These are phyloP conservation scores for Campoletis raptor DNA, from an alignment of 2,888 invertebrate species.

Conservation along the genomic window DNA sequence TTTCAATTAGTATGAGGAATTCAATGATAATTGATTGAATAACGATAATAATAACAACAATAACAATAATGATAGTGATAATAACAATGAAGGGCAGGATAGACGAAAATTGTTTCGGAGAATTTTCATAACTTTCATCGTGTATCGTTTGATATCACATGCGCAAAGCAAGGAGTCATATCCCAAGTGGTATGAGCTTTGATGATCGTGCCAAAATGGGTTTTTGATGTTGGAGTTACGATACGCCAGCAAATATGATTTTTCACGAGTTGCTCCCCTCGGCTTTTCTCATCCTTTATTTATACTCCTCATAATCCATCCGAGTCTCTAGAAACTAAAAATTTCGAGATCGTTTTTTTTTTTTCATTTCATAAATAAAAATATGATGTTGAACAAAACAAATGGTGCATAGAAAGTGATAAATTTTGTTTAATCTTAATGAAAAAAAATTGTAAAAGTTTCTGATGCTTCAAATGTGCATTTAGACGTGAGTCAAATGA, in stretches of 20 bases:
- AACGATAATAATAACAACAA: background rate
- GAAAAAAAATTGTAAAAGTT: background rate
- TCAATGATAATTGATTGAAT: background rate
- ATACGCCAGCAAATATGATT: constrained; percentile 38
- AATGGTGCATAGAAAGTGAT: background rate
- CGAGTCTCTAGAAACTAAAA: background rate
- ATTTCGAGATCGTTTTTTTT: background rate
- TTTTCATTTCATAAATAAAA: constrained; percentile 16
- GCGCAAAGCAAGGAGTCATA: constrained; percentile 2
- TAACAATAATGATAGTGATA: background rate
- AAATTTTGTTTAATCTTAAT: background rate
- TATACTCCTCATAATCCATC: constrained; percentile 24
- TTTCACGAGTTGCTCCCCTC: constrained; percentile 60
- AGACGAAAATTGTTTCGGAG: background rate
- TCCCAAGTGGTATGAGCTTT: constrained; percentile 25
- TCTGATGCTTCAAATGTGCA: background rate
- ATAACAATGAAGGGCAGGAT: background rate
- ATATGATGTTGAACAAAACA: background rate
- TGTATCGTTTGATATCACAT: background rate
- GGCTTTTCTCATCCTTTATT: constrained; percentile 9
- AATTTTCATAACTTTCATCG: constrained; percentile 11
- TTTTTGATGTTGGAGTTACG: constrained; percentile 18
- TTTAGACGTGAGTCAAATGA: too few relatives aligned
- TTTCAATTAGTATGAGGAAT: background rate
- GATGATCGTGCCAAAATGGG: constrained; percentile 25